phyloP scores from a whole-genome alignment of 2,797 vertebrate genomes.

The Glyptemys insculpta region DNA sequence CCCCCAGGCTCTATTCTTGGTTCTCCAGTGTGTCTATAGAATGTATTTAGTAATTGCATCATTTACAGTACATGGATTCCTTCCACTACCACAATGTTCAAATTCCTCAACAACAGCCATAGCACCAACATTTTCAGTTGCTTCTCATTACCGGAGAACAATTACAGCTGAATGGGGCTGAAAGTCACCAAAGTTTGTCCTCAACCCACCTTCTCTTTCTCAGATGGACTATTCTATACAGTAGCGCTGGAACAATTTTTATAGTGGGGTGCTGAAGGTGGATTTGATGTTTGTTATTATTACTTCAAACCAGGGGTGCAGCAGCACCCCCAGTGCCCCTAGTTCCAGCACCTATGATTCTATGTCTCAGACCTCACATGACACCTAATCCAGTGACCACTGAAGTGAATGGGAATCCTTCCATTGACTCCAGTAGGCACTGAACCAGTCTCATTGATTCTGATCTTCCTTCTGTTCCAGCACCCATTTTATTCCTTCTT shows the following conservation, averaged over 20 bases:
- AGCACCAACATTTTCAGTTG: neutral
- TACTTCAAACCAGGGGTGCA: too few species aligned
- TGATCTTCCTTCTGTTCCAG: neutral
- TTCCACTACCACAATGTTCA: neutral
- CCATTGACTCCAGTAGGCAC: neutral
- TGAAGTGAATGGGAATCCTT: neutral
- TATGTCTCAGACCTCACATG: neutral
- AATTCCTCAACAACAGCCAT: neutral
- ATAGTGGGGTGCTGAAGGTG: too few species aligned
- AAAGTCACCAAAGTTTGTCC: neutral
- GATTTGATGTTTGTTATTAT: too few species aligned
- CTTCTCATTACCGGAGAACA: neutral
- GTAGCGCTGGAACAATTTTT: too few species aligned
- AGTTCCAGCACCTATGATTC: too few species aligned
- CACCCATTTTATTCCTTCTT: neutral
- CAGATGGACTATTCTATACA: neutral
- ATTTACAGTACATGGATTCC: neutral
- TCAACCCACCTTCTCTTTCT: neutral
- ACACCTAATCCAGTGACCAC: neutral
- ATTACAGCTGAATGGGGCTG: neutral
- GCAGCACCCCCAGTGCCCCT: too few species aligned
- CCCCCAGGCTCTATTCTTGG: neutral
- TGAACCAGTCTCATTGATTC: neutral
- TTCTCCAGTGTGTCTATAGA: neutral
- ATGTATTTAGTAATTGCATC: neutral